Percentiles rank a stretch among this genome's conserved stretches.
These are phyloP conservation scores for Ictidomys tridecemlineatus DNA, from an alignment of 2,113 vertebrate species.

Conservation along the genomic window DNA sequence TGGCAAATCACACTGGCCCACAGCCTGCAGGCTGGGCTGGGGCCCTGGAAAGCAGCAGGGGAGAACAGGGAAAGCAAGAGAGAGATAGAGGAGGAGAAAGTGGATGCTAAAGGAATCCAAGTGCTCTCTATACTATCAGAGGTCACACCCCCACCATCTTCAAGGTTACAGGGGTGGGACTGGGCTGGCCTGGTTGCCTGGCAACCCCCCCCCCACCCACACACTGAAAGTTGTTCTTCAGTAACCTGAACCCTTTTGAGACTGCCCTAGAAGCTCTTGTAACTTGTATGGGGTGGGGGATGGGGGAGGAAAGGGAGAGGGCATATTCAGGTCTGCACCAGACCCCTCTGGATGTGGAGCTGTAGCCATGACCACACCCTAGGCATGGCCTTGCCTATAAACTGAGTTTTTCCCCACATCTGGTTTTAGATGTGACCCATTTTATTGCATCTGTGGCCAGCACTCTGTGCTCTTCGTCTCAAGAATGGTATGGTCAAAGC, in stretches of 20 bases:
- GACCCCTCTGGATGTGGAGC: slow-evolving; percentile 30
- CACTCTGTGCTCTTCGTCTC: slow-evolving; percentile 21
- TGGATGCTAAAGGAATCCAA: slow-evolving; percentile 22
- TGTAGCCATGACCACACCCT: not conserved
- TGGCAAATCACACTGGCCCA: slow-evolving; percentile 55
- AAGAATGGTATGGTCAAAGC: slow-evolving; percentile 38
- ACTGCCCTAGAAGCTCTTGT: slow-evolving; percentile 52
- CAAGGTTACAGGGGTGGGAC: slow-evolving; percentile 49
- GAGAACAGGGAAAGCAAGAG: not conserved
- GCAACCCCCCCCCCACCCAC: not conserved
- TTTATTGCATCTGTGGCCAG: slow-evolving; percentile 24
- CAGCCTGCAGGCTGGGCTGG: not conserved
- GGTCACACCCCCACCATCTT: slow-evolving; percentile 36
- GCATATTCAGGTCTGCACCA: not conserved
- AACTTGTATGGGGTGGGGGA: not conserved
- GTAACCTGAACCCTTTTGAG: slow-evolving; percentile 73
- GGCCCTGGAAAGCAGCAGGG: not conserved
- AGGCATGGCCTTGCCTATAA: not conserved
- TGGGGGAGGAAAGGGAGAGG: not conserved
- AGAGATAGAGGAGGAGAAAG: slow-evolving; percentile 35
- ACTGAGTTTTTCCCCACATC: not conserved
- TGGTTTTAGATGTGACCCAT: not conserved
- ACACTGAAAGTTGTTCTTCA: slow-evolving; percentile 46
- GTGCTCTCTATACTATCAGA: slow-evolving; percentile 20
- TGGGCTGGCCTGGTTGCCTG: slow-evolving; percentile 60